Evolutionary conservation across 2,797 vertebrate genomes (phyloP).

Genomic region (Microcaecilia unicolor): DNA sequence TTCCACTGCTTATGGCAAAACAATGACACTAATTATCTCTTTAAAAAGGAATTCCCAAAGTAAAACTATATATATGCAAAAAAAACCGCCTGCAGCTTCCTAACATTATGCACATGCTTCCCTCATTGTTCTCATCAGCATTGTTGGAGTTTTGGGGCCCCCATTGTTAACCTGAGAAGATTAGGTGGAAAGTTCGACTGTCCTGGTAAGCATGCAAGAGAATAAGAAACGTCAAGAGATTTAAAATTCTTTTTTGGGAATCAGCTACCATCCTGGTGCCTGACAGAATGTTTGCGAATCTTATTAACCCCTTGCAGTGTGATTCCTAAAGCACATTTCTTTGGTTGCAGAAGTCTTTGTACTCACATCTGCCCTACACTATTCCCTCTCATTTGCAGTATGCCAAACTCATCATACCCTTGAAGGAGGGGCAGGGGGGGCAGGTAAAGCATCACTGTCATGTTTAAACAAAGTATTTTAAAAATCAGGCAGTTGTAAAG

Average conservation of each 20-base stretch:
- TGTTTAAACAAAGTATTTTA: too few species aligned
- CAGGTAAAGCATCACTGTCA: too few species aligned
- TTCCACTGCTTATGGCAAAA: not conserved
- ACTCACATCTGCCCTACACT: conserved; percentile 38
- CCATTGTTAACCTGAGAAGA: conserved; percentile 7
- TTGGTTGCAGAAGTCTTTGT: conserved; percentile 22
- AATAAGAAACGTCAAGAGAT: conserved; percentile 13
- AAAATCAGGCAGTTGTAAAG: too few species aligned
- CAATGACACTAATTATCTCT: not conserved
- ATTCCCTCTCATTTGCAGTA: conserved; percentile 24
- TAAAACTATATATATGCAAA: not conserved
- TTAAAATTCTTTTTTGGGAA: conserved; percentile 20
- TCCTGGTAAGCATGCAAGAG: conserved; percentile 3
- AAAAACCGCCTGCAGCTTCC: not conserved
- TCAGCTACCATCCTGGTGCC: conserved; percentile 9
- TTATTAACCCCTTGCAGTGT: conserved; percentile 20
- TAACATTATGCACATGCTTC: not conserved
- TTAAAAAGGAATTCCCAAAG: not conserved
- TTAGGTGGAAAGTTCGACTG: conserved; percentile 7
- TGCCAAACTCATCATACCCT: not conserved
- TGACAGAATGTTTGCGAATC: conserved; percentile 24
- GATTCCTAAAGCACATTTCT: conserved; percentile 13
- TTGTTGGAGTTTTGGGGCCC: not conserved
- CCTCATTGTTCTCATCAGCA: not conserved
- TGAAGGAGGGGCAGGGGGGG: too few species aligned